Base-by-base conservation (phyloP, 2,888 invertebrate species). In the Acleris holmiana region DNA sequence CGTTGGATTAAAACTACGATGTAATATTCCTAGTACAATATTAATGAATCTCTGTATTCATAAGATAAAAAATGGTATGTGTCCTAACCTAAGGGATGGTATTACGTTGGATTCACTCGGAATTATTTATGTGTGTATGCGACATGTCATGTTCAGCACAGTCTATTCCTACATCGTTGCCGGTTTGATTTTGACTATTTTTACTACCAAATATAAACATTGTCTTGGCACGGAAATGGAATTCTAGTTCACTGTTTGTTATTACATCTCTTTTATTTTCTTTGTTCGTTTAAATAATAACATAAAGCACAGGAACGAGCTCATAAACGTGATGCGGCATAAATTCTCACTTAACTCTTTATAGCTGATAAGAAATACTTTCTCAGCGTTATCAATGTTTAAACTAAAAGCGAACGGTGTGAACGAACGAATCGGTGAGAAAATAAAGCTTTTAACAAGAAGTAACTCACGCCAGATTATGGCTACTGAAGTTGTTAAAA, bases 401-500 rank as follows among this genome's bases (percentile, higher is more conserved):
- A 62, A 56, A 50, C 49, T 35, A 17, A 54, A 29, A 55, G 55
- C 40, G n/a, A n/a, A n/a, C 25, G 35, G 35, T 35, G 56, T 29
- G 54, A 64, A 59, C 47, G 19, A 48, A 58, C 53, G 59, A 50
- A 35, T 47, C 48, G 13, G 13, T 41, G 49, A 59, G 35, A 65
- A 60, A 64, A 48, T 58, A 54, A 49, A 44, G 55, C 60, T 65
- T 46, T 53, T 55, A 65, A 65, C 44, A 55, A 48, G 49, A 23
- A 49, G 41, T 65, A 59, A 65, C 35, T 65, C 60, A 60, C 65
- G 15, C 25, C 21, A 60, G 49, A 55, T 60, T 60, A 65, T n/a
- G 49, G n/a, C 56, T 47, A 57, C 46, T 49, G 46, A 25, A 59
- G 65, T 50, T 60, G 65, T 65, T 65, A 65, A 65, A 65, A 65